Evolutionary conservation across 2,888 invertebrate species (phyloP), one percentile per base, ranked within the genome.

Genomic region (Allolobophora icterica): DNA sequence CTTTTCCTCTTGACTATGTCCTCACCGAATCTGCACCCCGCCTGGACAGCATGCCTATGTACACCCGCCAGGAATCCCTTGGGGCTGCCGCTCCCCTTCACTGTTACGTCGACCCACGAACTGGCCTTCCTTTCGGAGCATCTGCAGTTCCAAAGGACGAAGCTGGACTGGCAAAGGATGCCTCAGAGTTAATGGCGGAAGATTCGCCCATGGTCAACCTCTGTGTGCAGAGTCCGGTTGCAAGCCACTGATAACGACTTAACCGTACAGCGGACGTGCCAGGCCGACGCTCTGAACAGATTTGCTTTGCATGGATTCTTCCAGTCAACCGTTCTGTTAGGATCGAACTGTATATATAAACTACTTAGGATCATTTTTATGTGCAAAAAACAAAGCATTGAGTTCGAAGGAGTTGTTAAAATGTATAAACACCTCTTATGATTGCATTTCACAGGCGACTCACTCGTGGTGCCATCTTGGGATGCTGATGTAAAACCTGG

Each of bases 151-250:
- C 71, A n/a, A 71, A n/a, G 71, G 71, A 71, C 71, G 71, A 71
- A 17, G 71, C 71, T 13, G 71, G 71, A 71, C 71, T 71, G 71
- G 71, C 30, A 17, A 71, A 71, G 71, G 71, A 71, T n/a, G n/a
- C 71, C 17, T n/a, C 71, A n/a, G 71, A 71, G n/a, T n/a, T 71
- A n/a, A 71, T n/a, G n/a, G 30, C 71, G 30, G 97, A 97, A 94
- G 97, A 97, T 94, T 97, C 97, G 94, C 97, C 97, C 93, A 97
- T 98, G 97, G 97, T 98, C 94, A 97, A 97, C 93, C 98, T 98
- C 94, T 98, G 98, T 96, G 97, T 98, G 95, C 98, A 98, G 96
- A 97, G 97, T 96, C 98, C 98, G 94, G 98, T 98, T 95, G 98
- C 97, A 95, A 98, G 98, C 95, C 98, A 98, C 96, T 97, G 94